Base-by-base conservation (phyloP, 2,113 vertebrate genomes). In the Neogale vison region DNA sequence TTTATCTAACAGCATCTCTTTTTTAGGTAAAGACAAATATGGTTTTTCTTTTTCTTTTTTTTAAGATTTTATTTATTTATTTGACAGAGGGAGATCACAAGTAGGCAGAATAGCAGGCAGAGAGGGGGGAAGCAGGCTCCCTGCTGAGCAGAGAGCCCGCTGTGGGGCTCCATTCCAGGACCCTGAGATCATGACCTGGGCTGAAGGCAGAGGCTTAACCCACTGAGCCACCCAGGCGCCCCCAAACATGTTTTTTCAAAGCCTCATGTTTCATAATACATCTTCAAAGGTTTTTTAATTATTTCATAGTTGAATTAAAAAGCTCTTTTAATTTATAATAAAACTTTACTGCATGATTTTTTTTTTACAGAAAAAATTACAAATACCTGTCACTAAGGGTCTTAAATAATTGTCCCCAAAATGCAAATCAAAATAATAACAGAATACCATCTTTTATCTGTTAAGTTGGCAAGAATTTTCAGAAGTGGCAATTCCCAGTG, bases 391-490 rank as follows among this genome's bases (percentile, higher is more conserved):
- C 42, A 72, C 3, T 81, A 81, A 45, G 45, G 10, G 15, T 90
- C 82, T 96, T 74, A 90, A 90, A 72, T 81, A 86, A 7, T 57
- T 94, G n/a, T 87, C 17, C 31, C 55, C 50, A 81, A 91, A 92
- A 42, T 83, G 9, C 23, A 95, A 71, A 71, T 88, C 81, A 80
- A 63, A 92, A 81, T 95, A 82, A 88, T 97, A 92, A 67, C 42
- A 26, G 82, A 93, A 88, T 90, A 31, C 18, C 31, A 18, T 79
- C 72, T 91, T 83, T 92, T 88, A 42, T 34, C 79, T 92, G 6
- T 83, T 42, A 88, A 14, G 26, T 90, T 79, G 31, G 31, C 14
- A 69, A 31, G 59, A 86, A 45, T 84, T 76, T 86, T 95, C 15
- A 80, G 52, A 61, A 80, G 50, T 67, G 20, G 6, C 50, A 80